A percentile compares a stretch with the other conserved stretches of the same genome.
Evolutionary conservation across 1,140 invertebrate genomes (phyloP).

Genomic region (Melitaea cinxia): DNA sequence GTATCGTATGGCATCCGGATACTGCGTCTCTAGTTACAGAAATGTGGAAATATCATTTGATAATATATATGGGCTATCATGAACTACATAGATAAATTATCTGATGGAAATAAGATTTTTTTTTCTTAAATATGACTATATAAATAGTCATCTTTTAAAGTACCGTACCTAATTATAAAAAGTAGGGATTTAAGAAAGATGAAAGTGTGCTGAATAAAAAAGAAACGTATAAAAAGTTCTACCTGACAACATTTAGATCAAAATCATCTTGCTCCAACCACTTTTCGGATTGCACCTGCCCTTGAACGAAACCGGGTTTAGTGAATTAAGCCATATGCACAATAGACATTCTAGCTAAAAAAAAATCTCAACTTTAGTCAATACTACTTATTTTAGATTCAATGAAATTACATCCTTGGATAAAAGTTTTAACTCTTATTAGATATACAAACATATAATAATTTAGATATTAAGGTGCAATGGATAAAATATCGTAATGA

Average conservation of each 20-base stretch:
- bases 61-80: neutral
- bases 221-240: slow-evolving; percentile 31
- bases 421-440: too few species aligned
- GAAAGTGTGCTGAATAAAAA: neutral
- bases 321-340: slow-evolving; percentile 20
- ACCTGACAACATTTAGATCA: slow-evolving; percentile 53
- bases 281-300: slow-evolving; percentile 67
- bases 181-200: neutral
- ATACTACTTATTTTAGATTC: too few species aligned
- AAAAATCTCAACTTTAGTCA: slow-evolving; percentile 9
- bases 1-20: slow-evolving; percentile 29
- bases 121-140: too few species aligned
- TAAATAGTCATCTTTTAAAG: too few species aligned
- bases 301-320: slow-evolving; percentile 39
- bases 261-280: slow-evolving; percentile 48
- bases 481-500: too few species aligned
- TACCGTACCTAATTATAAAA: neutral
- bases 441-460: too few species aligned
- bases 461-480: too few species aligned
- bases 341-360: slow-evolving; percentile 4
- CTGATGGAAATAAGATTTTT: too few species aligned
- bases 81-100: too few species aligned
- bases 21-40: slow-evolving; percentile 11
- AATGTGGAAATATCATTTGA: neutral
- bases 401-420: too few species aligned